Conservation (phyloP, 2,888 invertebrate genomes). For the Dioctria rufipes region DNA sequence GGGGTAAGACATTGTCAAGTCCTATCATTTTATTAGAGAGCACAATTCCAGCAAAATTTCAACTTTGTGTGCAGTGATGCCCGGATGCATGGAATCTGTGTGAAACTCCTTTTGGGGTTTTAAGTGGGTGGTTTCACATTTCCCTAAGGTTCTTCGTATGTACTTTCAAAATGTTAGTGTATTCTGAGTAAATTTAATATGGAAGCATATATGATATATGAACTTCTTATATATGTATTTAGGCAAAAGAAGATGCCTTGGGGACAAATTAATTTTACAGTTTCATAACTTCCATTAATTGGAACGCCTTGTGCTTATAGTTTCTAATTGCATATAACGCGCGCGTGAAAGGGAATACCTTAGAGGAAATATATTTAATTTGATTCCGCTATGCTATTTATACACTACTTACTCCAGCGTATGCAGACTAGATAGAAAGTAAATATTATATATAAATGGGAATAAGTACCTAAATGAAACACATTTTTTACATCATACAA, state of each 20-base stretch:
- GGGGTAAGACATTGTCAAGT: neutral
- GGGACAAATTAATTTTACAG: slow-evolving; percentile 29
- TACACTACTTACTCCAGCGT: too few relatives aligned
- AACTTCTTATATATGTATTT: neutral
- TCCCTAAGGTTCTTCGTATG: neutral
- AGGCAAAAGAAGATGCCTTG: neutral
- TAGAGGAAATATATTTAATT: too few relatives aligned
- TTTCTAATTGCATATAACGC: too few relatives aligned
- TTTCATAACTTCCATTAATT: neutral
- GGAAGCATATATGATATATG: neutral
- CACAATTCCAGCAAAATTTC: slow-evolving; percentile 1
- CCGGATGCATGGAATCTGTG: neutral
- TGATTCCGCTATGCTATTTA: too few relatives aligned
- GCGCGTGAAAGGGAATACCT: too few relatives aligned
- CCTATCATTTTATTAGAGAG: neutral
- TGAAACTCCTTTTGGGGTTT: slow-evolving; percentile 7
- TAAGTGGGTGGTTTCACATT: neutral
- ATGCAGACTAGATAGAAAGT: too few relatives aligned
- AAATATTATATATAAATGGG: too few relatives aligned
- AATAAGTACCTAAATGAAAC: too few relatives aligned
- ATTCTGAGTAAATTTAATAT: neutral
- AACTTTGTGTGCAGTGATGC: slow-evolving; percentile 3
- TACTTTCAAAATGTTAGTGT: neutral
- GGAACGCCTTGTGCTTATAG: neutral
- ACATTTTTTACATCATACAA: too few relatives aligned